Evolutionary conservation across 1,140 invertebrate species (phyloP).

Genomic region (Amphibalanus amphitrite): DNA sequence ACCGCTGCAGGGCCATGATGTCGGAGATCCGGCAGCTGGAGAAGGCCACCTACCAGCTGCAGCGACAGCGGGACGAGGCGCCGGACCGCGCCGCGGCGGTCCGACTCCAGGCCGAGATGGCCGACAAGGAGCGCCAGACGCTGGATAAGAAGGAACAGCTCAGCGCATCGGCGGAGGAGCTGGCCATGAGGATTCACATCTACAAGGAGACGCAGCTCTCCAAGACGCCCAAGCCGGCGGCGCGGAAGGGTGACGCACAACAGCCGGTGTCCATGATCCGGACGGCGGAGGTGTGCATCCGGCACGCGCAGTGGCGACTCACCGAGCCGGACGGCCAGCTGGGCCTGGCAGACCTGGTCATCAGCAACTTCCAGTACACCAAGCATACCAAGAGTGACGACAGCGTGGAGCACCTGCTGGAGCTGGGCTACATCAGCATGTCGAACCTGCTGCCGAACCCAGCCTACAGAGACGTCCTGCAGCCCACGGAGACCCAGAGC

Average conservation of each 20-base stretch:
- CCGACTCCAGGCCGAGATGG: neutral
- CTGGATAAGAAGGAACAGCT: slow-evolving; percentile 53
- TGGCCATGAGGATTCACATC: slow-evolving; percentile 76
- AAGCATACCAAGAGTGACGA: slow-evolving; percentile 93
- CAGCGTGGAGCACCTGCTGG: slow-evolving; percentile 88
- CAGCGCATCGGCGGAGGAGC: slow-evolving; percentile 67
- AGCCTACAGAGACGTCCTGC: slow-evolving; percentile 79
- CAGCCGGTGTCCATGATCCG: slow-evolving; percentile 44
- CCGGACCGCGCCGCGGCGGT: slow-evolving; percentile 32
- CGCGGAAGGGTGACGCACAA: neutral
- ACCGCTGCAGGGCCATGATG: slow-evolving; percentile 34
- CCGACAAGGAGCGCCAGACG: neutral
- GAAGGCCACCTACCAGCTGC: slow-evolving; percentile 75
- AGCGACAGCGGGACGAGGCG: slow-evolving; percentile 58
- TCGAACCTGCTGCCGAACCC: slow-evolving; percentile 88
- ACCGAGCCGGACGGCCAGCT: slow-evolving; percentile 95
- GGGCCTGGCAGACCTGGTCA: slow-evolving; percentile 83
- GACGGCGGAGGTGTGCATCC: slow-evolving; percentile 94
- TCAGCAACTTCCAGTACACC: slow-evolving; percentile 94
- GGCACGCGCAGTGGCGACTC: slow-evolving; percentile 93
- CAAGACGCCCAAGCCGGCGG: slow-evolving; percentile 15
- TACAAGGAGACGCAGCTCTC: slow-evolving; percentile 66
- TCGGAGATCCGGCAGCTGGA: slow-evolving; percentile 65
- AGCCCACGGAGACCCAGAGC: slow-evolving; percentile 67
- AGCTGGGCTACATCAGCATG: slow-evolving; percentile 91